Base-by-base conservation (phyloP, 1,140 invertebrate genomes). In the Chironomus tepperi region DNA sequence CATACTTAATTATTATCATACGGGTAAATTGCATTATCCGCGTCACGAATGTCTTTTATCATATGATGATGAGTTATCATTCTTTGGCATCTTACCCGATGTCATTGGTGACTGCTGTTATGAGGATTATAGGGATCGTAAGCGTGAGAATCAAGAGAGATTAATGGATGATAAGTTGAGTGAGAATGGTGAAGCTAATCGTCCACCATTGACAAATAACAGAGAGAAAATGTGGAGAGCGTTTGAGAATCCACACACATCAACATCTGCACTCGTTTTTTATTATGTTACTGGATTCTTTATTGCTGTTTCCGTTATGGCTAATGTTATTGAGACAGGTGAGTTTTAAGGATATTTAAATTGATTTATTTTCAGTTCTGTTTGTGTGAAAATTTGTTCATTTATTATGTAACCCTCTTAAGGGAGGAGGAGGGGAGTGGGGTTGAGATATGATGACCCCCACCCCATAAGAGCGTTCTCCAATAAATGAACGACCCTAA, bases 241-340 rank as follows among this genome's bases (percentile, higher is more conserved):
- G 16, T 93, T 93, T 81, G 91, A 93, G 82, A 91, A 92, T 79
- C 91, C 91, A 0, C 90, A 93, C 79, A 89, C 89, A 42, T 88
- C 89, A 47, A 93, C 91, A 47, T 84, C 89, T 10, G 91, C 91
- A 7, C 83, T 93, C 34, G 91, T 93, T 3, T 92, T 93, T 81
- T 93, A 93, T 81, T 93, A 93, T 81, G 91, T 92, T 16, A 93
- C 91, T 7, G 91, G 91, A 3, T 93, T 93, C 83, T 93, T 93
- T 83, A 93, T 93, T 78, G 91, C 91, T 42, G 88, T 93, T 21
- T 91, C 89, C 43, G 91, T 93, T 47, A 86, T 91, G 82, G 91
- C 90, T 74, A 93, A 93, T 81, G 90, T 93, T 47, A 85, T 91
- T 64, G 91, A 93, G 81, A 91, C 90, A 18, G 64, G 64, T 67